Evolutionary conservation across 2,888 invertebrate genomes (phyloP), one percentile per base, ranked within the genome.

Genomic region (Tortricodes alternella): DNA sequence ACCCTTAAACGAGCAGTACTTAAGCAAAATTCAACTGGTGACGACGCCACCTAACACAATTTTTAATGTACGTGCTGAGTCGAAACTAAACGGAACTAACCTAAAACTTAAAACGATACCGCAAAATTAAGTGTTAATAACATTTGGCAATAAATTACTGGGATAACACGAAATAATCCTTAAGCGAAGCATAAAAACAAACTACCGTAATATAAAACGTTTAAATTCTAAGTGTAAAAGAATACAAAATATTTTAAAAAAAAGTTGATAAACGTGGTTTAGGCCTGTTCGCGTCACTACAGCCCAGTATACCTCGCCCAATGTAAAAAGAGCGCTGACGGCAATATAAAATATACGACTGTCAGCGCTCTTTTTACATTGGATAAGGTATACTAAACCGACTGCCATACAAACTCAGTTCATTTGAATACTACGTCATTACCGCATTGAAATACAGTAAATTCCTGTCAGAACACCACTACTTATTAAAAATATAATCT

Each of bases 71-170:
- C 39, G 52, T 60, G 60, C 58, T n/a, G 44, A 50, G 53, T 61
- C 46, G 55, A 56, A 65, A 66, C 62, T 62, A 61, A 67, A 63
- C 52, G 23, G 43, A 59, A 66, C 60, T 68, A 73, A 81, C 75
- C 73, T 82, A 83, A 74, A 79, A 78, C 77, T 80, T 78, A 78
- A 78, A 71, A 66, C 64, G 71, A 70, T 76, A 74, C 72, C 62
- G 71, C 76, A 76, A 76, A 53, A 74, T 70, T 73, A 75, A 78
- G 79, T 86, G 85, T 85, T 87, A 85, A 85, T 87, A 88, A 89
- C 88, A 88, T 88, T 89, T 89, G 89, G 87, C 87, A 89, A 89
- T 89, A 89, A 89, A 89, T 89, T 89, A 89, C 85, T 87, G 83
- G 78, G 83, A 87, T 84, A 86, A 85, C 81, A 84, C 84, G 76